A percentile compares a stretch with the other conserved stretches of the same genome.
These are phyloP conservation scores for Drosophila repletoides DNA, from an alignment of 1,140 invertebrate genomes.

Conservation along the genomic window DNA sequence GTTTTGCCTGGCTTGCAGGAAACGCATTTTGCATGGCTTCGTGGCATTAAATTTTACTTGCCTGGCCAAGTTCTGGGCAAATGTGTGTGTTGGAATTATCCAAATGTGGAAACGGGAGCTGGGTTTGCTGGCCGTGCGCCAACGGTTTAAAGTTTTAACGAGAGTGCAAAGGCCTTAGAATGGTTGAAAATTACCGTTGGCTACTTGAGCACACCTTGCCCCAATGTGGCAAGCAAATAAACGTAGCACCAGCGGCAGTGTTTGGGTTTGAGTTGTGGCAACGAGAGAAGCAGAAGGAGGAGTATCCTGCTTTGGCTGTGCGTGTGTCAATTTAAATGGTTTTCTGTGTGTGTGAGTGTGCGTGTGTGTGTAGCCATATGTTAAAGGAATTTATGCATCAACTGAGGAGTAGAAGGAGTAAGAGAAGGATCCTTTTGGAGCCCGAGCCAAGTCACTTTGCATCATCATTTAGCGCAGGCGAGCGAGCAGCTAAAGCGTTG, in stretches of 20 bases:
- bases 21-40: slow-evolving; percentile 22
- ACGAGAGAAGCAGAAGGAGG: neutral
- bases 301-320: slow-evolving; percentile 37
- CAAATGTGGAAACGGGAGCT: neutral
- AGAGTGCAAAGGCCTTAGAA: slow-evolving; percentile 41
- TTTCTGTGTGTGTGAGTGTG: neutral
- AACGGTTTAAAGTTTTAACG: slow-evolving; percentile 26
- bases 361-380: slow-evolving; percentile 37
- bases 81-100: slow-evolving; percentile 20
- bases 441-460: slow-evolving; percentile 58
- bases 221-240: slow-evolving; percentile 27
- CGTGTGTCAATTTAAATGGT: slow-evolving; percentile 37
- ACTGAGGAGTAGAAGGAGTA: slow-evolving; percentile 19
- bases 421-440: slow-evolving; percentile 29
- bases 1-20: neutral
- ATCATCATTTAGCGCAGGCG: slow-evolving; percentile 64
- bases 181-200: slow-evolving; percentile 40
- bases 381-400: slow-evolving; percentile 68
- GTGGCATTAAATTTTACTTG: neutral
- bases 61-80: slow-evolving; percentile 22
- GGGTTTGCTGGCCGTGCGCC: slow-evolving; percentile 11
- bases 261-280: slow-evolving; percentile 19
- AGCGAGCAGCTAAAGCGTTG: slow-evolving; percentile 44
- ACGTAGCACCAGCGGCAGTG: slow-evolving; percentile 10
- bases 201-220: slow-evolving; percentile 38